Evolutionary conservation across 1,140 invertebrate genomes (phyloP), one percentile per base, ranked within the genome.

Genomic region (Trachymyrmex cornetzi): DNA sequence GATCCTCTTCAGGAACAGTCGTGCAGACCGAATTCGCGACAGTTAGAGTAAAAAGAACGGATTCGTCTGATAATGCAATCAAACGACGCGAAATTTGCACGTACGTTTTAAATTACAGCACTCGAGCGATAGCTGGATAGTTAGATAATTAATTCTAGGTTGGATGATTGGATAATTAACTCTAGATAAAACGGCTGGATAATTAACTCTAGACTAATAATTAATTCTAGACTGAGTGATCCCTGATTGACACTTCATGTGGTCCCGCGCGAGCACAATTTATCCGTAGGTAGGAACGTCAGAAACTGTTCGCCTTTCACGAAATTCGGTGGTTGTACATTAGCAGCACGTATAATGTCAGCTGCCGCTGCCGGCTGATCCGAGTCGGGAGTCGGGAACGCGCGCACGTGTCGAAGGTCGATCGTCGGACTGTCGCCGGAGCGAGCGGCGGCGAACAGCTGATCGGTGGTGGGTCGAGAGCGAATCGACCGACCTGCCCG

Each of bases 331-430:
- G 55, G 7, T 48, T 12, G 14, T 22, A 16, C 50, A 22, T 44
- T 50, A 72, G 44, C 30, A 24, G 22, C 22, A 27, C 53, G 22
- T 48, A 14, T 11, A 24, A 69, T 27, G 14, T 81, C 66, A 55
- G 69, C 69, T 67, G 63, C 69, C 24, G 69, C 67, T 66, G 61
- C 67, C 66, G 80, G 80, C 67, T 82, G 80, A 82, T 72, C 14
- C 53, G 53, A 38, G 30, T 74, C 72, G 22, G 66, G 55, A 59
- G 50, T 57, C 75, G 61, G 19, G n/a, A 79, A 67, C 63, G 77
- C 80, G 80, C 55, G 69, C 80, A 82, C 67, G 80, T 82, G 67
- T 82, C 38, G 80, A 34, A 34, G 79, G 79, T 81, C 79, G 79
- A 81, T 81, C 19, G 79, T 72, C n/a, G 22, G 50, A 74, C 80